Evolutionary conservation across 2,888 invertebrate species (phyloP), one percentile per base, ranked within the genome.

Genomic region (Neoaliturus tenellus): DNA sequence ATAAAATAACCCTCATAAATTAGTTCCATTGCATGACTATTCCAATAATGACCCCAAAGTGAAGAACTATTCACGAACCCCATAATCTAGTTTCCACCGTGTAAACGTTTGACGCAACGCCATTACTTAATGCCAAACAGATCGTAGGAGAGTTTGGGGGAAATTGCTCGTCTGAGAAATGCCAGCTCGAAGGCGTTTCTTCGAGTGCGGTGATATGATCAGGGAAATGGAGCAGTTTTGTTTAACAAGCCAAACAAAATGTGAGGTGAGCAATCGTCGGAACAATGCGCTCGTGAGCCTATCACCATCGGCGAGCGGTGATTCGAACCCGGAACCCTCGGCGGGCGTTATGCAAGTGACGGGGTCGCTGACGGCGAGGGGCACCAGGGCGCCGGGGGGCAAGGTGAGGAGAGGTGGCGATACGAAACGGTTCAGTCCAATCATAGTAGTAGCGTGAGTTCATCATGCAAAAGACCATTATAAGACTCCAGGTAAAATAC

Each of bases 171-270:
- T 35, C 41, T 75, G 73, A 44, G 73, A 41, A 69, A 69, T 69
- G 69, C 35, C 69, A 69, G 69, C 39, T 39, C 23, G 39, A 39
- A 69, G 73, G 73, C 73, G 39, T 69, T 69, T 69, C 69, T 69
- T 69, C 39, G 39, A 39, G 39, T 69, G 69, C 55, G 33, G 20
- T 55, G 78, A 78, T 78, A 78, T 20, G 55, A 78, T 78, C 78
- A 78, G 78, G 78, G 78, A 78, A 78, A 78, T 78, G 78, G 78
- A 78, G 55, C 78, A 78, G 78, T 78, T 51, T 31, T 35, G 78
- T 78, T 78, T 78, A 78, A 78, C 78, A 55, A 75, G 75, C 75
- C 75, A 75, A 75, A 69, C 69, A 39, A 41, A 75, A 41, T 75
- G 75, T 75, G 75, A 75, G 75, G 17, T 48, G 48, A 39, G 71